Evolutionary conservation across 2,888 invertebrate genomes (phyloP).

Genomic region (Palloptera scutellata): DNA sequence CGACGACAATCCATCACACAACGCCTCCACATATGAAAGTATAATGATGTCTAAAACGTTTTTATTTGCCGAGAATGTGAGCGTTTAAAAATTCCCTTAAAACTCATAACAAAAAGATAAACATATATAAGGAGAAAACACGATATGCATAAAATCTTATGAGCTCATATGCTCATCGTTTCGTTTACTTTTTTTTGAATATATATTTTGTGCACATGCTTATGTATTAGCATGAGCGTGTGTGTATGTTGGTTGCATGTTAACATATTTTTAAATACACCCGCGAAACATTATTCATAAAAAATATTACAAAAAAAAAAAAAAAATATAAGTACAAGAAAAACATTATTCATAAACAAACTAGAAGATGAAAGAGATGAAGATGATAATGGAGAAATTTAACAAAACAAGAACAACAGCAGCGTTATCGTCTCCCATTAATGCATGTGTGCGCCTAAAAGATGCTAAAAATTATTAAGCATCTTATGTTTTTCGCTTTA

Average conservation of each 20-base stretch:
- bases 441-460: neutral
- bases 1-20: neutral
- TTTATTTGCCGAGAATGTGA: neutral
- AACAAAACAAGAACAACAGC: neutral
- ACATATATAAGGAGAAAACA: neutral
- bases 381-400: too few relatives aligned
- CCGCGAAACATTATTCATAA: conserved; percentile 1
- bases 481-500: conserved; percentile 4
- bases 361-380: too few relatives aligned
- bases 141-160: neutral
- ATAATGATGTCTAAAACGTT: conserved; percentile 1
- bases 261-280: conserved; percentile 11
- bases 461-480: neutral
- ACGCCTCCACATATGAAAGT: neutral
- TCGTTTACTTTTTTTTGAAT: neutral
- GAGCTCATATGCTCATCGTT: too few relatives aligned
- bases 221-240: neutral
- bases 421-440: neutral
- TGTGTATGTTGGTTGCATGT: neutral
- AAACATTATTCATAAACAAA: too few relatives aligned
- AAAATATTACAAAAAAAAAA: neutral
- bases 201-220: neutral
- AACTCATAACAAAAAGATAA: neutral
- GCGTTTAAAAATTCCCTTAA: neutral
- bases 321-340: too few relatives aligned